Base-by-base conservation (phyloP, 2,888 invertebrate species). In the Blastobasis lacticolella region DNA sequence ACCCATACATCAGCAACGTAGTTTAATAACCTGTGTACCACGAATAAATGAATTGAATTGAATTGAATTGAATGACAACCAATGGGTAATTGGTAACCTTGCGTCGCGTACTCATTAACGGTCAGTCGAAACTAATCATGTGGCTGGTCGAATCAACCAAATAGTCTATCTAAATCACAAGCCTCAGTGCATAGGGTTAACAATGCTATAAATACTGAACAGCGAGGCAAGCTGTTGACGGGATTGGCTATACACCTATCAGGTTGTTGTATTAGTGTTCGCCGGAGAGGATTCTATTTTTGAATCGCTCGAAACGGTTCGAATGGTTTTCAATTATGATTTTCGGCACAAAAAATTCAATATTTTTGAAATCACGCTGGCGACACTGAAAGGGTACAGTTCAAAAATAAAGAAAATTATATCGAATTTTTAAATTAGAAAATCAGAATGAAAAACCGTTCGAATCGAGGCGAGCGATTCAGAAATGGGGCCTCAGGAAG, bases 401-500 rank as follows among this genome's bases (percentile, higher is more conserved):
- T 23, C 23, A 23, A 23, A n/a, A 23, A 23, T 23, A 23, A 3
- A 3, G 23, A 23, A 23, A 23, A 23, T 23, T 3, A 23, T 23
- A 23, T 23, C 23, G 23, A 23, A 23, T 23, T 23, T 23, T 23
- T 23, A 23, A 23, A 23, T 23, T 23, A 1, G 23, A 23, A 23
- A 23, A 23, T 23, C 23, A 23, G 3, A 23, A 23, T 23, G 1
- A 3, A 23, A 23, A 23, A 3, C 23, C 23, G 23, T 45, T n/a
- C 5, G 6, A n/a, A 44, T 45, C 62, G 60, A 64, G 70, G 69
- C 64, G 66, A 57, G 61, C 62, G 62, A 68, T 64, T 69, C 23
- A 23, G 23, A 23, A 23, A 23, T 23, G 3, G 1, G 1, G 23
- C 23, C 23, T 3, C 23, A 23, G 23, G 23, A 23, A 23, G 23